A percentile compares a stretch with the other conserved stretches of the same genome.
Evolutionary conservation across 2,797 vertebrate genomes (phyloP).

Genomic region (Melanotaenia trifasciata): DNA sequence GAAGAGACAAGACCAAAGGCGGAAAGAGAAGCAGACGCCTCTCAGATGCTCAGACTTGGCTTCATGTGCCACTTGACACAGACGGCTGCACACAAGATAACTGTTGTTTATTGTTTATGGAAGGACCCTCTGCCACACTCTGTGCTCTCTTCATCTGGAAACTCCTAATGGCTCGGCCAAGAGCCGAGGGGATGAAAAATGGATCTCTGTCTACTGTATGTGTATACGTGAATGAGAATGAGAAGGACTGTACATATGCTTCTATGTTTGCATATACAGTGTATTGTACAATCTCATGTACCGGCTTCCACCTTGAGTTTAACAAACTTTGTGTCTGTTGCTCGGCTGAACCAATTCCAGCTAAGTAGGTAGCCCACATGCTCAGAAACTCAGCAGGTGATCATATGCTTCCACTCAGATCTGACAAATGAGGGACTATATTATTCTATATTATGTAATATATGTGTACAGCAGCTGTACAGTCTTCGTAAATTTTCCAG

Average conservation of each 20-base stretch:
- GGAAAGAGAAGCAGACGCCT: slow-evolving; percentile 78
- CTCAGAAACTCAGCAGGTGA: neutral
- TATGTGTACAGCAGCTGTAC: neutral
- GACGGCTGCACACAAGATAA: slow-evolving; percentile 77
- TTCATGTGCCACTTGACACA: slow-evolving; percentile 73
- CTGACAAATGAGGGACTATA: neutral
- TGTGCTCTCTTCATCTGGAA: slow-evolving; percentile 72
- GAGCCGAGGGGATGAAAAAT: slow-evolving; percentile 47
- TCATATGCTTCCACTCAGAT: slow-evolving; percentile 7
- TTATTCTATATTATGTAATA: neutral
- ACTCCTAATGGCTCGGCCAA: slow-evolving; percentile 58
- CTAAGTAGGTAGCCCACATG: neutral
- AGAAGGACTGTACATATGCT: neutral
- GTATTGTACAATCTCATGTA: neutral
- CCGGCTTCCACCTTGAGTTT: neutral
- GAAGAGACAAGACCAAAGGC: slow-evolving; percentile 75
- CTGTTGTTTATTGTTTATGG: slow-evolving; percentile 82
- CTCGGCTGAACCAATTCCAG: slow-evolving; percentile 52
- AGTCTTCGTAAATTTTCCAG: neutral
- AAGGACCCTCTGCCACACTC: slow-evolving; percentile 76
- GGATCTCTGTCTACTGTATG: slow-evolving; percentile 51
- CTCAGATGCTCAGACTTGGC: slow-evolving; percentile 76
- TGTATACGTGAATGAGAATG: neutral
- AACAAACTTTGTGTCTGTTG: slow-evolving; percentile 19
- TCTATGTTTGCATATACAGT: slow-evolving; percentile 17